Evolutionary conservation across 2,888 invertebrate genomes (phyloP).

Genomic region (Blastobasis lacticolella): DNA sequence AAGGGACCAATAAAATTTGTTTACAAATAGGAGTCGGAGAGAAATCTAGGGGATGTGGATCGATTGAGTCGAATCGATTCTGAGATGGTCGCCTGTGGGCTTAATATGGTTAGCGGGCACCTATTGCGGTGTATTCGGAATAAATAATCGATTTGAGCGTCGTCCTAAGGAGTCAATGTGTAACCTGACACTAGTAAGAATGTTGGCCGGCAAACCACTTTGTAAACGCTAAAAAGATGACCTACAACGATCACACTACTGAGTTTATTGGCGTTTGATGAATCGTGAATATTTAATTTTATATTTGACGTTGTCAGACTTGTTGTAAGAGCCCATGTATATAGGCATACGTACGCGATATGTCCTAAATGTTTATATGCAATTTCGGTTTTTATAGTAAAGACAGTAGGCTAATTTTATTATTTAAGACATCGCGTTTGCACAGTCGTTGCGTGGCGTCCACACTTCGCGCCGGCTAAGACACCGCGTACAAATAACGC

Average conservation of each 20-base stretch:
- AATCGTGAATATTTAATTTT: too few relatives aligned
- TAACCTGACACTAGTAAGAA: conserved; percentile 49
- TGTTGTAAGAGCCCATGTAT: too few relatives aligned
- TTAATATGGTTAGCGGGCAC: conserved; percentile 45
- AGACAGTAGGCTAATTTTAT: too few relatives aligned
- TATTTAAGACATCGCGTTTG: too few relatives aligned
- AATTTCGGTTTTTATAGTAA: too few relatives aligned
- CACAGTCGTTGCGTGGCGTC: too few relatives aligned
- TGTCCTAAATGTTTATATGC: too few relatives aligned
- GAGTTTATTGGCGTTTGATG: too few relatives aligned
- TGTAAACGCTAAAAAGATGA: conserved; percentile 50
- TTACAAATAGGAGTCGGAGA: conserved; percentile 38
- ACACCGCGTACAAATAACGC: too few relatives aligned
- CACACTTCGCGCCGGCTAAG: too few relatives aligned
- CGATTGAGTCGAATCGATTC: conserved; percentile 5
- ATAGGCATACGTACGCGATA: too few relatives aligned
- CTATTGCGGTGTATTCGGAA: conserved; percentile 41
- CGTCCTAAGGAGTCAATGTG: conserved; percentile 28
- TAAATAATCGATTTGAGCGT: conserved; percentile 60
- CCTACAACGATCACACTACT: conserved; percentile 10
- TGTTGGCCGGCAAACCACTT: conserved; percentile 34
- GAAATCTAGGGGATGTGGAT: conserved; percentile 31
- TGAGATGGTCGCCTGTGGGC: conserved; percentile 31
- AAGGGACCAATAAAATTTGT: conserved; percentile 23
- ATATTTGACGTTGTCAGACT: too few relatives aligned